Evolutionary conservation across 2,797 vertebrate species (phyloP), one percentile per base, ranked within the genome.

Genomic region (Loriculus beryllinus): DNA sequence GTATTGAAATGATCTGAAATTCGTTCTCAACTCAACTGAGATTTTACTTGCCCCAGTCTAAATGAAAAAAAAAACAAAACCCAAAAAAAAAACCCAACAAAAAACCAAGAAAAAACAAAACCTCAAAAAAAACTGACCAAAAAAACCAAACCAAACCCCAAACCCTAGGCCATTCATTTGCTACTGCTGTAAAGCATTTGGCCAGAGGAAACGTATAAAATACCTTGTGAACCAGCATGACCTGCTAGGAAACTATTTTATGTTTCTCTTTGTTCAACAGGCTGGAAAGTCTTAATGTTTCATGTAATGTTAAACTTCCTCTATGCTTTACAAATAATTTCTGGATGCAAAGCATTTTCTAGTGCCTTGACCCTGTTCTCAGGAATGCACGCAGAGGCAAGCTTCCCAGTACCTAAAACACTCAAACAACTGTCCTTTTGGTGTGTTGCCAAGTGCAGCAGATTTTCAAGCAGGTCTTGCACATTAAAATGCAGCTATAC

Each of bases 241-340:
- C 42, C 31, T 72, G 78, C 82, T 89, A 75, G 82, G 54, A 89
- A 88, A 77, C 23, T 1, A 1, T 90, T 47, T 59, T 81, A 42
- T 25, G 45, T 78, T 91, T 9, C 86, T 47, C 64, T 79, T 59
- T 88, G 71, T 69, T 78, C 62, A 93, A 79, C 62, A 93, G 74
- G 47, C 79, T 91, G 92, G 72, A 81, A 93, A 92, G 18, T 72
- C 92, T 82, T 86, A 86, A 87, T 79, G 74, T 82, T 93, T 96
- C 85, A 82, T 88, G 92, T 95, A 82, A 91, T 64, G 68, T 68
- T 88, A 93, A 84, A 92, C 92, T 92, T 95, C 86, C 63, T 86
- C 72, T 83, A 23, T n/a, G 42, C 54, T 91, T 94, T 92, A 90
- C 86, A 96, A 94, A 91, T 92, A 92, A 91, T 86, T 92, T 85